Evolutionary conservation across 1,140 invertebrate genomes (phyloP).

Genomic region (Leptinotarsa texana): DNA sequence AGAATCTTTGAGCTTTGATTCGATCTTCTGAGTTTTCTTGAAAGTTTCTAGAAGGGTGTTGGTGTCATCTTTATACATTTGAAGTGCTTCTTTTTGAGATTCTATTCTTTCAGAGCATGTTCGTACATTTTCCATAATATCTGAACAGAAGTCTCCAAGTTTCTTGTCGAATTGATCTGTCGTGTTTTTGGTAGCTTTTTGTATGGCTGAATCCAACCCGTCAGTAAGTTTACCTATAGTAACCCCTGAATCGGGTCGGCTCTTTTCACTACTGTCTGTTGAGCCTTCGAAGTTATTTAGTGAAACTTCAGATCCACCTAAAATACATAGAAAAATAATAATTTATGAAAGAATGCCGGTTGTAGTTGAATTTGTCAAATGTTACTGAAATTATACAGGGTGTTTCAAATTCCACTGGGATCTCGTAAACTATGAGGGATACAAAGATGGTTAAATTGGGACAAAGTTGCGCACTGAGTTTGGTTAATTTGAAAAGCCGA

Average conservation of each 20-base stretch:
- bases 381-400: too few species aligned
- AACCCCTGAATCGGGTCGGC: constrained; percentile 23
- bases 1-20: constrained; percentile 46
- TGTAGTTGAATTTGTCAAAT: too few species aligned
- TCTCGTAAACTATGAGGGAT: too few species aligned
- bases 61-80: constrained; percentile 54
- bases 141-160: constrained; percentile 55
- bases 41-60: constrained; percentile 56
- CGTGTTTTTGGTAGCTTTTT: constrained; percentile 28
- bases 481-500: too few species aligned
- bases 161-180: constrained; percentile 41
- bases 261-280: constrained; percentile 21
- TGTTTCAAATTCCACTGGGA: too few species aligned
- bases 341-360: too few species aligned
- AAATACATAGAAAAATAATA: background rate
- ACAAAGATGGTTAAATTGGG: too few species aligned
- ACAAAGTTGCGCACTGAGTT: too few species aligned
- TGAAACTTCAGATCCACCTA: constrained; percentile 13
- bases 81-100: constrained; percentile 57
- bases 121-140: constrained; percentile 58
- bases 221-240: constrained; percentile 32
- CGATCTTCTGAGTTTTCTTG: constrained; percentile 53
- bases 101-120: constrained; percentile 58
- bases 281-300: constrained; percentile 2
- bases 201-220: constrained; percentile 26